Base-by-base conservation (phyloP, 2,113 vertebrate genomes). In the Scomber colias region DNA sequence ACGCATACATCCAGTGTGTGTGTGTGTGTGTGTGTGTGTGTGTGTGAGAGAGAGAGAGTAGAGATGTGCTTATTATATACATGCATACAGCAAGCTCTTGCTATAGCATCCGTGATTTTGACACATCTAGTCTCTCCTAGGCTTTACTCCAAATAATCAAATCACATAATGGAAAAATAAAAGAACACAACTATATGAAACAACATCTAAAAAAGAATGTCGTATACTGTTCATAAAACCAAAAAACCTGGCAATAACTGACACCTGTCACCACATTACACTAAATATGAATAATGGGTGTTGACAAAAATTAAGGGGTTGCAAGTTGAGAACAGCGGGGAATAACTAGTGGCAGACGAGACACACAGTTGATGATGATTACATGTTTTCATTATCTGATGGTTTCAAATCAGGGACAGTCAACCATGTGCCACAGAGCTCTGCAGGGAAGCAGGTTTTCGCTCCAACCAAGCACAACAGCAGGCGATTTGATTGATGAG, bases 341-440 rank as follows among this genome's bases (percentile, higher is more conserved):
- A 71, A 27, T 70, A 64, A 71, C 31, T 82, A 77, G 72, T 40
- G 45, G 62, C 73, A 62, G 84, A 80, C 35, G 61, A 83, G 82
- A 72, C 71, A 68, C 74, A 17, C 57, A 3, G 71, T 55, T 65
- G 73, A 87, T 59, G 75, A 79, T 86, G 83, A 86, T 89, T 71
- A 82, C 70, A 75, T 82, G 85, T 88, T 91, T 91, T 91, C 90
- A 91, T 91, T 84, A 92, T 80, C 82, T 79, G 86, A 90, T 84
- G 79, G 67, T 71, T 89, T 86, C 77, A 81, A 86, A 89, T 87
- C 83, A 79, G 85, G 82, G 78, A 81, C 77, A 82, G 83, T 67
- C 62, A 71, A 35, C 31, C 78, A 16, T 84, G 82, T 75, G 67
- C 72, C 21, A 84, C 8, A 19, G 65, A 70, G 77, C 50, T 11